Evolutionary conservation across 2,113 vertebrate genomes (phyloP).

Genomic region (Rhipidura dahli): DNA sequence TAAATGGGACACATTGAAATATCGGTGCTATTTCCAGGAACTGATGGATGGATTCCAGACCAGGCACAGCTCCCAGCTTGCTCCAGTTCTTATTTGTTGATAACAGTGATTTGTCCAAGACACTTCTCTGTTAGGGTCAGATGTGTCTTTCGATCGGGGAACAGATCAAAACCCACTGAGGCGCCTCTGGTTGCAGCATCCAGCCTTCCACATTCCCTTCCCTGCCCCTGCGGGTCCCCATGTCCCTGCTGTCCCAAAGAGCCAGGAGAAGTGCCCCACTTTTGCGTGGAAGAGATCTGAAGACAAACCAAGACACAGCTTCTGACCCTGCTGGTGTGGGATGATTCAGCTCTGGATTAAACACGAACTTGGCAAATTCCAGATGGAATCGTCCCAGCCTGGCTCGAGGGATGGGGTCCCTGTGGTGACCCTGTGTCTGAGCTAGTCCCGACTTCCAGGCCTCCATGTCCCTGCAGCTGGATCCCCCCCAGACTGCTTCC

Average conservation of each 20-base stretch:
- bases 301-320: background rate
- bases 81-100: background rate
- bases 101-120: background rate
- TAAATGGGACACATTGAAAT: background rate
- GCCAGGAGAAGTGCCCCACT: background rate
- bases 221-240: background rate
- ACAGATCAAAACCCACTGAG: background rate
- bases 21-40: background rate
- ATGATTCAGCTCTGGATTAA: background rate
- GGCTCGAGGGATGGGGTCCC: background rate
- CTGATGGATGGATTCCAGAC: background rate
- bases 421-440: background rate
- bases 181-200: background rate
- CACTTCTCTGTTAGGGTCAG: accelerated
- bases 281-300: background rate
- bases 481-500: accelerated
- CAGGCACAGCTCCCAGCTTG: background rate
- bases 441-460: background rate
- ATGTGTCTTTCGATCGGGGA: background rate
- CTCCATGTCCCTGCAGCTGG: accelerated
- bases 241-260: background rate
- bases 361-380: background rate
- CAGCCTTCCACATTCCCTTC: background rate
- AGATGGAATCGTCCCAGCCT: background rate
- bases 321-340: background rate